phyloP scores from a whole-genome alignment of 2,113 vertebrate species.

The Oenanthe melanoleuca region DNA sequence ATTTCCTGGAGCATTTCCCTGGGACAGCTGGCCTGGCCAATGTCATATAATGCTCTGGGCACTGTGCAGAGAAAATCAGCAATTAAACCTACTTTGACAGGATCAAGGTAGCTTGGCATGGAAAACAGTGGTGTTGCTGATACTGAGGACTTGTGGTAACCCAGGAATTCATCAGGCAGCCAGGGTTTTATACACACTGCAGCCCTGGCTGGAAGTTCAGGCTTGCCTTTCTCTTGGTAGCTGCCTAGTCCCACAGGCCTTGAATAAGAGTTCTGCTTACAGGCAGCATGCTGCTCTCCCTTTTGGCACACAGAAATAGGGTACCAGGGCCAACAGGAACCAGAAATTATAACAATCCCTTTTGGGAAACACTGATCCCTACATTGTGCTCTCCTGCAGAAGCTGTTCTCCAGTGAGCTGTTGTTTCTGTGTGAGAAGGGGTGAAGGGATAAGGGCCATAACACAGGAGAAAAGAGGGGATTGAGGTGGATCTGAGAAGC shows the following conservation, averaged over 20 bases:
- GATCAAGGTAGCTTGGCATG: neutral
- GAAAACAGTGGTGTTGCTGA: neutral
- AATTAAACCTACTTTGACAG: neutral
- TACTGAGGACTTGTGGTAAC: neutral
- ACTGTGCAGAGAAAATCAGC: neutral
- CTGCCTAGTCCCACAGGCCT: neutral
- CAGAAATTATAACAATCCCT: neutral
- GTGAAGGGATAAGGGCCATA: neutral
- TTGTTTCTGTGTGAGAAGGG: neutral
- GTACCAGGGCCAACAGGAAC: neutral
- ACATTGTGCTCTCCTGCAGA: neutral
- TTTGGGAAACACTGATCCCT: neutral
- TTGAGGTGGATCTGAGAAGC: neutral
- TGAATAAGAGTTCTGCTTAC: neutral
- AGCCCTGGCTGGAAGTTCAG: neutral
- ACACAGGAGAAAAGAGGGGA: neutral
- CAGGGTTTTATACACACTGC: neutral
- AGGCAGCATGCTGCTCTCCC: neutral
- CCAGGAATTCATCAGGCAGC: neutral
- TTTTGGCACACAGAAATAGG: neutral
- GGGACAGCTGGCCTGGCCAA: neutral
- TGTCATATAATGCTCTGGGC: neutral
- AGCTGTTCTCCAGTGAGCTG: neutral
- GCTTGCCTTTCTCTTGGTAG: neutral
- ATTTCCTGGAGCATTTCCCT: neutral